Base-by-base conservation (phyloP, 2,888 invertebrate species). In the Harmothoe impar region DNA sequence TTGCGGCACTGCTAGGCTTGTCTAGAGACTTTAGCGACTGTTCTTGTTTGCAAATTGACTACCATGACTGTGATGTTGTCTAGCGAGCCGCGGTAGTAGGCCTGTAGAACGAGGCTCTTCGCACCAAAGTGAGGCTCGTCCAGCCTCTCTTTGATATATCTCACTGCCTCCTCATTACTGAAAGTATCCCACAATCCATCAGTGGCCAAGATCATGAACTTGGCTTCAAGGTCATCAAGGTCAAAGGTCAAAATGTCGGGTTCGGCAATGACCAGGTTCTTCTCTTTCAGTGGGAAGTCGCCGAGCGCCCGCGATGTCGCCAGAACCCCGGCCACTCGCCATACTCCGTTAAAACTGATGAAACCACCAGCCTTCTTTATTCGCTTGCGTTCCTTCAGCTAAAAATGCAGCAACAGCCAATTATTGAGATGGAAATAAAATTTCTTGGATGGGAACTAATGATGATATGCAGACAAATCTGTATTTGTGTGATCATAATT, bases 141-240 rank as follows among this genome's bases (percentile, higher is more conserved):
- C 77, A 98, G 96, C 93, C 98, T 97, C 94, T 98, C 98, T 96
- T 97, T 98, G 90, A 99, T 97, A 95, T 97, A 99, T 93, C 97
- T 97, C 23, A 98, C 97, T 12, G 99, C 99, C 96, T 99, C 99
- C 95, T 99, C 98, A 96, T 99, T 99, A 78, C 97, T 97, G 95
- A 99, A 98, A 31, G 98, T 98, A 95, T 99, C 99, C 99, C 99
- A 99, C 54, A 99, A 96, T 0, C 99, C 99, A 96, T 99, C 99
- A 0, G 98, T 98, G 23, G 99, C 99, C 91, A 99, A 96, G 92
- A 99, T 97, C 93, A 99, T 96, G 96, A 99, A 99, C 96, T 97
- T 97, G 0, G 98, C 98, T 94, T 95, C 97, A 94, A 98, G 97
- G 96, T 98, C 98, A 91, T 97, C 97, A 91, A 99, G 96, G 96